These are phyloP conservation scores for Heterodera carotae DNA, from an alignment of 1,140 invertebrate genomes.

Conservation along the genomic window DNA sequence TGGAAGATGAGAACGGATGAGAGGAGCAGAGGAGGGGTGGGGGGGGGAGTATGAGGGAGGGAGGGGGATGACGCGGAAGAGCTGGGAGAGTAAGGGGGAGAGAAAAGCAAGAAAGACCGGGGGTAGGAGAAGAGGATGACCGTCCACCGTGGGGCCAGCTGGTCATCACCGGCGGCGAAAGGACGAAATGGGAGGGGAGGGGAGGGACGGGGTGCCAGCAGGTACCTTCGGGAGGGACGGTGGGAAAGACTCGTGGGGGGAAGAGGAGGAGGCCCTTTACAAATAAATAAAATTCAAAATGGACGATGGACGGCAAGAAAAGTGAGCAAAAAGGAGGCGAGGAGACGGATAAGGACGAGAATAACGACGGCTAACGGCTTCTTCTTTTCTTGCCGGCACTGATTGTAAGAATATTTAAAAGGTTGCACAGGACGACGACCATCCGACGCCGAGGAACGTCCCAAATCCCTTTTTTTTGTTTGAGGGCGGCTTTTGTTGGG, in stretches of 20 bases:
- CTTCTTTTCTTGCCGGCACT: neutral
- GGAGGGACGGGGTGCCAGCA: neutral
- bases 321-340: no score
- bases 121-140: neutral
- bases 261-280: neutral
- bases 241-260: neutral
- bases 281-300: constrained; percentile 22
- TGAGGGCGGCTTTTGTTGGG: neutral
- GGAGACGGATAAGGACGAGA: no score
- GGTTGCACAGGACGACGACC: neutral
- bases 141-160: constrained; percentile 6
- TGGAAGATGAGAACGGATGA: neutral
- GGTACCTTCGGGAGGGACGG: constrained; percentile 10
- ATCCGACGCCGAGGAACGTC: neutral
- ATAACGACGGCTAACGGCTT: neutral
- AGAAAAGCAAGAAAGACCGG: neutral
- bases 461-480: neutral
- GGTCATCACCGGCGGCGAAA: neutral
- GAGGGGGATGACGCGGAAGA: neutral
- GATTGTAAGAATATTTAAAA: neutral
- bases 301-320: neutral
- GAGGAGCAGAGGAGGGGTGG: neutral
- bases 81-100: neutral
- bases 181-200: neutral
- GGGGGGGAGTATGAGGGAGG: neutral